phyloP scores from a whole-genome alignment of 2,113 vertebrate species.

The Oreochromis aureus region DNA sequence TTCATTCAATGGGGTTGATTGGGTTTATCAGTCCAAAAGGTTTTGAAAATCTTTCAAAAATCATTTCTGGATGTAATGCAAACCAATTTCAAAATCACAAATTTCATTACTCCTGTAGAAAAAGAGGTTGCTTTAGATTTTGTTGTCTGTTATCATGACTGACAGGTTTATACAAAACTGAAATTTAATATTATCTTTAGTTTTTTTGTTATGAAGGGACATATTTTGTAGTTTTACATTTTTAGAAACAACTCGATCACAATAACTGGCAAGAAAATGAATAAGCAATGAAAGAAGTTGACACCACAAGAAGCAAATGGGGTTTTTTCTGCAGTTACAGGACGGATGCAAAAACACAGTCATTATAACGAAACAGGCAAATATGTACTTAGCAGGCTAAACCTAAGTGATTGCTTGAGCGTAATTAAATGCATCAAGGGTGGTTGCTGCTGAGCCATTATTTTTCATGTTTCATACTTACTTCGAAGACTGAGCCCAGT shows the following conservation, averaged over 20 bases:
- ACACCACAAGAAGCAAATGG: neutral
- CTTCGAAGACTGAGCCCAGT: rapidly evolving
- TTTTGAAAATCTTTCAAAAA: neutral
- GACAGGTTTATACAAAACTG: neutral
- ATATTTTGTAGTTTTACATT: neutral
- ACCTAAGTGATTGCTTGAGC: neutral
- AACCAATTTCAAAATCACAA: neutral
- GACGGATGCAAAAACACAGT: neutral
- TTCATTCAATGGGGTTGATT: neutral
- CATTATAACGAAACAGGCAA: neutral
- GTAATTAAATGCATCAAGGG: neutral
- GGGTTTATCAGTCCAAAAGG: neutral
- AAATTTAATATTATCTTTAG: neutral
- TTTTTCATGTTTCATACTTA: neutral
- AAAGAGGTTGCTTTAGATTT: neutral
- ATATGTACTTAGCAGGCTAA: neutral
- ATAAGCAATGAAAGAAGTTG: neutral
- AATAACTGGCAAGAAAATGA: neutral
- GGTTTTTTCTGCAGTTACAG: neutral
- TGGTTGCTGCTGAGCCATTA: neutral
- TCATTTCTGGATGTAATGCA: neutral
- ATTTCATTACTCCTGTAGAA: neutral
- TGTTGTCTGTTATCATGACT: neutral
- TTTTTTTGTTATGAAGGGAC: neutral
- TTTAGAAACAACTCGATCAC: neutral